These are phyloP conservation scores for Leptothorax acervorum DNA, from an alignment of 2,888 invertebrate genomes.

Conservation along the genomic window DNA sequence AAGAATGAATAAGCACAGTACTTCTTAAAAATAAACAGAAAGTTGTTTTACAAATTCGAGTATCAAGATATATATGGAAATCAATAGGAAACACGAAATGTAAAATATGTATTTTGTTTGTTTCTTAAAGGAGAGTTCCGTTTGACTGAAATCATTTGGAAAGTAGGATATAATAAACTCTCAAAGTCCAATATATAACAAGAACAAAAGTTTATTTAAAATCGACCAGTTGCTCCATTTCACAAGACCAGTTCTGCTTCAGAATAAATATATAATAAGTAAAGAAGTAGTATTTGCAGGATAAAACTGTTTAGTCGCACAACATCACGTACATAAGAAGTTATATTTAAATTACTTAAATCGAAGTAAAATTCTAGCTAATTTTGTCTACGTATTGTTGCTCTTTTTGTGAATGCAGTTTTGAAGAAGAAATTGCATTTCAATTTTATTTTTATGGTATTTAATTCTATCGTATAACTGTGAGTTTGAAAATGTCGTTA, in stretches of 20 bases:
- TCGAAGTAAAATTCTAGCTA: neutral
- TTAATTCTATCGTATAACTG: neutral
- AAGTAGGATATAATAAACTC: too few relatives aligned
- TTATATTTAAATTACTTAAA: neutral
- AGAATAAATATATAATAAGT: neutral
- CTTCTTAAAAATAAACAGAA: neutral
- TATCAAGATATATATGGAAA: neutral
- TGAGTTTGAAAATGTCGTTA: conserved; percentile 16
- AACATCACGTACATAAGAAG: neutral
- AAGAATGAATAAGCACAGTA: neutral
- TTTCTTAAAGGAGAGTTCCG: too few relatives aligned
- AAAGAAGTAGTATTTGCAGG: neutral
- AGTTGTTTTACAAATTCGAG: neutral
- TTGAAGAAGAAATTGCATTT: neutral
- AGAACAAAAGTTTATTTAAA: neutral
- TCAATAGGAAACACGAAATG: neutral
- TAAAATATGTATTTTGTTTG: neutral
- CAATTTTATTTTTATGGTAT: neutral
- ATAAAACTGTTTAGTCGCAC: neutral
- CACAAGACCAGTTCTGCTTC: neutral
- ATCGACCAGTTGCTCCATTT: neutral
- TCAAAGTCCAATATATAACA: too few relatives aligned
- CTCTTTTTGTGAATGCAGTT: neutral
- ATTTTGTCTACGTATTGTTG: neutral
- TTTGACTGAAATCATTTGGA: too few relatives aligned